Evolutionary conservation across 2,113 vertebrate species (phyloP).

Genomic region (Probosciger aterrimus): DNA sequence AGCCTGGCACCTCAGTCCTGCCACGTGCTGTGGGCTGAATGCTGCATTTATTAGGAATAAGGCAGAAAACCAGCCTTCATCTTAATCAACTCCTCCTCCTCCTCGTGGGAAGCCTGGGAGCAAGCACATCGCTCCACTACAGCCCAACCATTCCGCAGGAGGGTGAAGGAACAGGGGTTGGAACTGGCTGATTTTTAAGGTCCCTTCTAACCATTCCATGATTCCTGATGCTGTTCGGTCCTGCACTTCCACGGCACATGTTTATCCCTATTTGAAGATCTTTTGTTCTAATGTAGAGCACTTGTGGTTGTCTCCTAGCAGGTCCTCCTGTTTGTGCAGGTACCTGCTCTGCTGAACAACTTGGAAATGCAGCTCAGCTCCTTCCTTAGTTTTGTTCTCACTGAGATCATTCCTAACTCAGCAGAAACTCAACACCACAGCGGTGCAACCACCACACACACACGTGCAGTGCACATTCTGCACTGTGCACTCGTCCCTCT

Average conservation of each 20-base stretch:
- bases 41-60: conserved; percentile 52
- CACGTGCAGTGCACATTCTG: accelerated
- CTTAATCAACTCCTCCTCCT: neutral
- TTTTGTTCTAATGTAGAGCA: accelerated
- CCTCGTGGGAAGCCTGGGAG: neutral
- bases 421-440: neutral
- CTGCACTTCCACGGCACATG: neutral
- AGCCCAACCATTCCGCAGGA: accelerated
- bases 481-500: neutral
- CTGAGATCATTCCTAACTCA: accelerated
- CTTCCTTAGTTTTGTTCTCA: neutral
- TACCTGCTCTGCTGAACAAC: neutral
- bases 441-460: neutral
- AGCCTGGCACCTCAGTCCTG: conserved; percentile 15
- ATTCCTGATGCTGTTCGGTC: neutral
- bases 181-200: neutral
- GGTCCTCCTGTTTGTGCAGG: neutral
- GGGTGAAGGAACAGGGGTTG: neutral
- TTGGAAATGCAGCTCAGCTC: neutral
- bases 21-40: neutral
- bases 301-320: neutral
- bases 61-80: conserved; percentile 39
- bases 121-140: neutral
- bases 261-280: neutral
- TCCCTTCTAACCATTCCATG: neutral